Evolutionary conservation across 2,888 invertebrate species (phyloP), one percentile per base, ranked within the genome.

Genomic region (Tolmerus cingulatus): DNA sequence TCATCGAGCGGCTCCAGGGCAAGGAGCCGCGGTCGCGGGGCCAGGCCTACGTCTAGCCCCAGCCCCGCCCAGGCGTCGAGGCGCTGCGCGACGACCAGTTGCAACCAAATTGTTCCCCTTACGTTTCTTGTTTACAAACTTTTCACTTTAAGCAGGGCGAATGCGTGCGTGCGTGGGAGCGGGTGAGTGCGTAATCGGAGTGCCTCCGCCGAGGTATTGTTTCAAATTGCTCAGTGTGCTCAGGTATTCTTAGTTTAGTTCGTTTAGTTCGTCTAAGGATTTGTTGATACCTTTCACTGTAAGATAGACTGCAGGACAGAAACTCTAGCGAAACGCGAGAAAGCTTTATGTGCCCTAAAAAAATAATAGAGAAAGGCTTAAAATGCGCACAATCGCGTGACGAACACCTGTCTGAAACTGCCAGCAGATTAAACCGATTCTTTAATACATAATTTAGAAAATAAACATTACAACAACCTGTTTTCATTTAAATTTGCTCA

Each of bases 1-100:
- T 97, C 91, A 96, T 97, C 90, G 95, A 96, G 92, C 94, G 95
- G 90, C 93, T 97, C 90, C 95, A 95, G 91, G 96, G 97, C 74
- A 92, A 92, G 89, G 92, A 92, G 89, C 91, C 91, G 2, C 92
- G 94, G 43, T 91, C 92, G 89, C 94, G 95, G 81, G 93, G 93
- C 1, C 95, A 95, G 90, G 95, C 95, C 81, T 95, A 95, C 90
- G 95, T 95, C 90, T 95, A 93, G 92, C 90, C 89, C 88, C 81
- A 89, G 85, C 66, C 86, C 79, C 46, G 34, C 78, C 30, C 74
- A 51, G 66, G 19, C 87, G 74, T 81, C 43, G 85, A 55, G 14
- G 46, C 74, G 74, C 3, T 30, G 9, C 74, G 7, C 77, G 23
- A 40, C 27, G 8, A 55, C 43, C 23, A 74, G 55, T 86, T 74